phyloP scores from a whole-genome alignment of 2,888 invertebrate species.

The Netelia melanura region DNA sequence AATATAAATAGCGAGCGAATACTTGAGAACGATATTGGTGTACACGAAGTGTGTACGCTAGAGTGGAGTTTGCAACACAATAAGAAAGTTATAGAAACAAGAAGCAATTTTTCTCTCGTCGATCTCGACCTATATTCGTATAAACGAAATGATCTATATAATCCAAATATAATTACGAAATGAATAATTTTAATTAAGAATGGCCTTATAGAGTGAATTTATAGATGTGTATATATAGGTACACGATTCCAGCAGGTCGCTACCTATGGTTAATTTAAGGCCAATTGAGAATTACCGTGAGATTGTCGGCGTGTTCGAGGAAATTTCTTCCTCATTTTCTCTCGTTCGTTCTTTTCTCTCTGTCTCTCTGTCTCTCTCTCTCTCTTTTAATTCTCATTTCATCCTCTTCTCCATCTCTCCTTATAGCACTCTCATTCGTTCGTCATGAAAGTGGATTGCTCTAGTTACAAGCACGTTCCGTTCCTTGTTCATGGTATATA shows the following conservation, averaged over 20 bases:
- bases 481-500: slow-evolving; percentile 35
- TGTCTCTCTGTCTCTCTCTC: not conserved
- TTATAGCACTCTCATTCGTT: slow-evolving; percentile 10
- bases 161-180: not conserved
- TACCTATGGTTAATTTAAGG: slow-evolving; percentile 23
- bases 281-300: slow-evolving; percentile 38
- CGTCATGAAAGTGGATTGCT: slow-evolving; percentile 58
- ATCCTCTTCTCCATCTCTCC: slow-evolving; percentile 6
- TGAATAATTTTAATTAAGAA: not conserved
- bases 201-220: not conserved
- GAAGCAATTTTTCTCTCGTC: not conserved
- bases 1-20: too few relatives aligned
- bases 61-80: too few relatives aligned
- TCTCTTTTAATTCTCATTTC: not conserved
- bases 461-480: slow-evolving; percentile 33
- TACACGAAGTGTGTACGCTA: too few relatives aligned
- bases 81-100: too few relatives aligned
- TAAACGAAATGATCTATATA: not conserved
- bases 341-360: not conserved
- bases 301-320: slow-evolving; percentile 24
- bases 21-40: too few relatives aligned
- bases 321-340: slow-evolving; percentile 42
- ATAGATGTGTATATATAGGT: not conserved
- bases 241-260: not conserved
- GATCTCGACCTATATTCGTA: not conserved